Evolutionary conservation across 2,797 vertebrate species (phyloP).

Genomic region (Gymnopithys bicolor): DNA sequence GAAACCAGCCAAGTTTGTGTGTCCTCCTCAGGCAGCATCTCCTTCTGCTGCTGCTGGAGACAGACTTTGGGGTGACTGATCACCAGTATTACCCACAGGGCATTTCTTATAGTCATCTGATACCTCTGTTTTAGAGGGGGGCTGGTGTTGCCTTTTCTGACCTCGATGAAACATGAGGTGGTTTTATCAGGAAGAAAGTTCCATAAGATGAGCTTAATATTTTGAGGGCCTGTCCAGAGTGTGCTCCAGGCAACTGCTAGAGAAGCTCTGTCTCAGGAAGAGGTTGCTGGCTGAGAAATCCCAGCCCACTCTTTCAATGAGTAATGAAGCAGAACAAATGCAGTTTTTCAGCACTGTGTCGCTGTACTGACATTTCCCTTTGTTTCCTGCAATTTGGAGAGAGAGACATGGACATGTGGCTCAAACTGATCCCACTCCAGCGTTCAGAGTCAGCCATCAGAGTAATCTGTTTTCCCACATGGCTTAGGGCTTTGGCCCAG

Average conservation of each 20-base stretch:
- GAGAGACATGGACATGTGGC: background rate
- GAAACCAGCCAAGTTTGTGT: background rate
- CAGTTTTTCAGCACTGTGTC: background rate
- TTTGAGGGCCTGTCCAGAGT: background rate
- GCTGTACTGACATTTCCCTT: background rate
- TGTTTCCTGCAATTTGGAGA: background rate
- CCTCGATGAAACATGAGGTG: background rate
- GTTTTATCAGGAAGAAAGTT: background rate
- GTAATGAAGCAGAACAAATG: background rate
- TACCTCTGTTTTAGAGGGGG: background rate
- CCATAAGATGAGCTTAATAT: background rate
- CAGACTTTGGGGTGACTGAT: background rate
- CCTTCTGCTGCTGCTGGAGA: background rate
- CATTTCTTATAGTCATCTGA: background rate
- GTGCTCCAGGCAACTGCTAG: background rate
- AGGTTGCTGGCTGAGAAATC: background rate
- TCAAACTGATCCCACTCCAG: background rate
- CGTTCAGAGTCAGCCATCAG: background rate
- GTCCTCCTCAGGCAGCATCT: background rate
- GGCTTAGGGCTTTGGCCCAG: background rate
- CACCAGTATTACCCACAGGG: fast-evolving
- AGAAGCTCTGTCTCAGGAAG: background rate
- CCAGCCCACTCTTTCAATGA: background rate
- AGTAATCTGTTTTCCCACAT: background rate
- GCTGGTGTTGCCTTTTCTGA: background rate